phyloP scores from a whole-genome alignment of 1,140 invertebrate genomes.

The Globodera ellingtonae region DNA sequence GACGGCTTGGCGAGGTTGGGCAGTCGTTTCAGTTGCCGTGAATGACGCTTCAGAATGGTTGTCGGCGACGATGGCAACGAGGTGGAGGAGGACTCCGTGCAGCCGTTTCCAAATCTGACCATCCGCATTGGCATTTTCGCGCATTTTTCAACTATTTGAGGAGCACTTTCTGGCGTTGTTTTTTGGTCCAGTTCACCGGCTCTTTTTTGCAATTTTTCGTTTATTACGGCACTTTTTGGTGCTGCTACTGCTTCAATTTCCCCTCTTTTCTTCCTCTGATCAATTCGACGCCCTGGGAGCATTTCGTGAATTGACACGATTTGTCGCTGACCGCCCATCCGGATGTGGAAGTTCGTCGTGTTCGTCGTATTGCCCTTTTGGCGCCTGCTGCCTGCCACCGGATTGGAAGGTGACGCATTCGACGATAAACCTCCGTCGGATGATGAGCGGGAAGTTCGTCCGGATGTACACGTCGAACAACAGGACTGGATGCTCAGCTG shows the following conservation, averaged over 20 bases:
- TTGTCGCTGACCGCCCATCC: not conserved
- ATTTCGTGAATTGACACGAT: conserved; percentile 5
- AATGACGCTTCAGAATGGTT: not conserved
- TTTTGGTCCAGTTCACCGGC: not conserved
- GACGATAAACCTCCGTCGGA: no score
- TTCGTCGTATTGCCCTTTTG: not conserved
- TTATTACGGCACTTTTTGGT: not conserved
- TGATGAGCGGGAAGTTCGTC: no score
- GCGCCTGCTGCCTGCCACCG: not conserved
- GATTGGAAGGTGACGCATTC: no score
- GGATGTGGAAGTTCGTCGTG: not conserved
- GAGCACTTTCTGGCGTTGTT: not conserved
- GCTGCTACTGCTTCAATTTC: conserved; percentile 4
- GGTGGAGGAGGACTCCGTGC: not conserved
- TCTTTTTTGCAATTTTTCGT: not conserved
- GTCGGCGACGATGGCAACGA: not conserved
- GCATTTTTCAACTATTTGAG: not conserved
- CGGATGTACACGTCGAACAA: no score
- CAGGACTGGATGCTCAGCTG: conserved; percentile 6
- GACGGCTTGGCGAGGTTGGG: not conserved
- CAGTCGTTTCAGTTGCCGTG: not conserved
- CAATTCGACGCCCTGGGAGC: not conserved
- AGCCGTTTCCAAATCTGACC: not conserved
- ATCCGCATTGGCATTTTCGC: not conserved
- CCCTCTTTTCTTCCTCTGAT: conserved; percentile 2